Conservation (phyloP, 2,797 vertebrate species). For the Melanotaenia boesemani region DNA sequence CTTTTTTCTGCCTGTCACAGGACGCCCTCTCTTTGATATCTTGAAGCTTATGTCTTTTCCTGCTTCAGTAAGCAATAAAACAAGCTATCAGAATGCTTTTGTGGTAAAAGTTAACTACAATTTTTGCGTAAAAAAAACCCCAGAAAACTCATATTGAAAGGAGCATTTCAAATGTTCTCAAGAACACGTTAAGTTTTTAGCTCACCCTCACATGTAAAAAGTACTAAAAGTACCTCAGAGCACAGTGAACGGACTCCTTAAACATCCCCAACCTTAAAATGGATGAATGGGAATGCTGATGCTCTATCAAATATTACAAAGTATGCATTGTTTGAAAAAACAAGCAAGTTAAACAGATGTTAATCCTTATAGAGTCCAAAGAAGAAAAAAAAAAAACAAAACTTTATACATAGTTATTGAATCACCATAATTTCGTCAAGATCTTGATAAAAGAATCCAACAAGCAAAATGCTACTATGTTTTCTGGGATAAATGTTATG, state of each 20-base stretch:
- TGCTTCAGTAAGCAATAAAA: slow-evolving; percentile 66
- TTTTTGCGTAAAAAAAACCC: slow-evolving; percentile 6
- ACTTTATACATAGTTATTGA: not conserved
- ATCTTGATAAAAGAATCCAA: not conserved
- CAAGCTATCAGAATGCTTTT: slow-evolving; percentile 55
- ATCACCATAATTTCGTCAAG: not conserved
- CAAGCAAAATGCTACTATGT: not conserved
- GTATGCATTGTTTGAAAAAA: not conserved
- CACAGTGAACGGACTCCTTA: not conserved
- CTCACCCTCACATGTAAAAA: not conserved
- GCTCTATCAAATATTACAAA: not conserved
- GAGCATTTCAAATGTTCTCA: slow-evolving; percentile 6
- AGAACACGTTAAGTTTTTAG: slow-evolving; percentile 7
- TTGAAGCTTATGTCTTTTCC: slow-evolving; percentile 59
- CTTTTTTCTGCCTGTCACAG: slow-evolving; percentile 77
- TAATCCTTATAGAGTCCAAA: not conserved
- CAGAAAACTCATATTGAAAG: slow-evolving; percentile 12
- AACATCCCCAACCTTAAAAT: not conserved
- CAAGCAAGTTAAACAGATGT: not conserved
- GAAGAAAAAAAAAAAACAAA: too few species aligned
- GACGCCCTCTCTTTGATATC: slow-evolving; percentile 68
- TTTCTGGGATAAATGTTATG: not conserved
- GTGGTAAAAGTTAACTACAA: slow-evolving; percentile 36
- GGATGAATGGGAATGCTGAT: not conserved
- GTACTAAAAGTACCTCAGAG: slow-evolving; percentile 18